A percentile compares a stretch with the other conserved stretches of the same genome.
Conservation (phyloP, 2,888 invertebrate genomes). For the Philonicus albiceps region DNA sequence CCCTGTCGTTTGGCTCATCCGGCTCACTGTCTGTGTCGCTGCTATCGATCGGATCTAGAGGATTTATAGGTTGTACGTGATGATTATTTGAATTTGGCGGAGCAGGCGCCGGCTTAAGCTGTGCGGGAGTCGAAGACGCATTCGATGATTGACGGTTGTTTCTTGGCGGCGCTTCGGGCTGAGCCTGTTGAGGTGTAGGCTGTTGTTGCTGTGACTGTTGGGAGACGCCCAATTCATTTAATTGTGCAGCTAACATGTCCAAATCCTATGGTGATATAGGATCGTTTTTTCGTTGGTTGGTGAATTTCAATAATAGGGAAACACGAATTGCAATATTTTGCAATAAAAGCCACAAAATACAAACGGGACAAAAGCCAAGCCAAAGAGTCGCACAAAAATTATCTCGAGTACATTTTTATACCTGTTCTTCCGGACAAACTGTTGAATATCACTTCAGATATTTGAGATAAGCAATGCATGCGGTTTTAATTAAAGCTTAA, state of each 20-base stretch:
- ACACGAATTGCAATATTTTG: conserved; percentile 3
- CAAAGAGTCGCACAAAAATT: background rate
- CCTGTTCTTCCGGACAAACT: background rate
- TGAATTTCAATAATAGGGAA: conserved; percentile 31
- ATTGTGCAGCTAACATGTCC: conserved; percentile 94
- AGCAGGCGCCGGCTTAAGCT: conserved; percentile 59
- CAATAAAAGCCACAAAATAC: conserved; percentile 22
- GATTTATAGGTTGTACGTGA: conserved; percentile 65
- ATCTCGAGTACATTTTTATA: background rate
- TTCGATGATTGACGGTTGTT: conserved; percentile 64
- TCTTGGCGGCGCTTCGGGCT: conserved; percentile 76
- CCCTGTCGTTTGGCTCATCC: conserved; percentile 80
- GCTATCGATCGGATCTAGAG: conserved; percentile 73
- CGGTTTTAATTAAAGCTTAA: background rate
- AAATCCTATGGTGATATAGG: conserved; percentile 77
- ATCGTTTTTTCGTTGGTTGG: conserved; percentile 49
- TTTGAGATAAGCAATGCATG: background rate
- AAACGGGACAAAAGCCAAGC: conserved; percentile 6
- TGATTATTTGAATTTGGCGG: conserved; percentile 62
- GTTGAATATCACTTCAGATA: background rate
- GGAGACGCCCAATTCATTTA: conserved; percentile 89
- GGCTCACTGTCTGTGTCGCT: conserved; percentile 85
- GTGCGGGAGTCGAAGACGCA: conserved; percentile 53
- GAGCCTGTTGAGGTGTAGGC: conserved; percentile 64
- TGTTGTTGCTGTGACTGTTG: conserved; percentile 56